Evolutionary conservation across 2,797 vertebrate species (phyloP).

Genomic region (Amblyopsis hoosieri): DNA sequence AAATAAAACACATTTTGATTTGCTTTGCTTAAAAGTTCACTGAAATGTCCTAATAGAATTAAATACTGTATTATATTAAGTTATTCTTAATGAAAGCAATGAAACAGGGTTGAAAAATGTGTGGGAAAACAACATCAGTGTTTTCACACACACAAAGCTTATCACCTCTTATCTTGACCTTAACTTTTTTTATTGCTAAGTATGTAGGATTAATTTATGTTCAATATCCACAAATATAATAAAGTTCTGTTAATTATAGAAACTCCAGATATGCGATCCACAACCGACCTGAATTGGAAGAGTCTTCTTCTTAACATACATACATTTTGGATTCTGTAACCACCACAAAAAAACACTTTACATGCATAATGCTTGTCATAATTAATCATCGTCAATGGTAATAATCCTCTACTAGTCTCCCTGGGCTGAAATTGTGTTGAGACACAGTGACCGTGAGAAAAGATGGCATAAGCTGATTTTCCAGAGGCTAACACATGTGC

Average conservation of each 20-base stretch:
- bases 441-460: slow-evolving; percentile 34
- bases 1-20: neutral
- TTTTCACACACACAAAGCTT: too few species aligned
- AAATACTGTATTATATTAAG: neutral
- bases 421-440: slow-evolving; percentile 24
- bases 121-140: neutral
- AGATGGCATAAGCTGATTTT: slow-evolving; percentile 23
- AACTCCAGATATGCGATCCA: slow-evolving; percentile 22
- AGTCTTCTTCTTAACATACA: slow-evolving; percentile 19
- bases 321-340: slow-evolving; percentile 35
- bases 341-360: slow-evolving; percentile 37
- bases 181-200: neutral
- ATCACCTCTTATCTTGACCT: neutral
- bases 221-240: slow-evolving; percentile 19
- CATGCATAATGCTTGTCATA: slow-evolving; percentile 46
- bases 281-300: slow-evolving; percentile 2
- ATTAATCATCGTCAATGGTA: slow-evolving; percentile 42
- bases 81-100: neutral
- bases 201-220: slow-evolving; percentile 14
- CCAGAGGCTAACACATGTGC: slow-evolving; percentile 21
- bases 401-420: slow-evolving; percentile 18
- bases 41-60: neutral
- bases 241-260: slow-evolving; percentile 20
- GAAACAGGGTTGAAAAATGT: neutral
- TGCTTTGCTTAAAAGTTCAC: neutral